These are phyloP conservation scores for Brachionus paranguensis DNA, from an alignment of 1,140 invertebrate genomes.

Conservation along the genomic window DNA sequence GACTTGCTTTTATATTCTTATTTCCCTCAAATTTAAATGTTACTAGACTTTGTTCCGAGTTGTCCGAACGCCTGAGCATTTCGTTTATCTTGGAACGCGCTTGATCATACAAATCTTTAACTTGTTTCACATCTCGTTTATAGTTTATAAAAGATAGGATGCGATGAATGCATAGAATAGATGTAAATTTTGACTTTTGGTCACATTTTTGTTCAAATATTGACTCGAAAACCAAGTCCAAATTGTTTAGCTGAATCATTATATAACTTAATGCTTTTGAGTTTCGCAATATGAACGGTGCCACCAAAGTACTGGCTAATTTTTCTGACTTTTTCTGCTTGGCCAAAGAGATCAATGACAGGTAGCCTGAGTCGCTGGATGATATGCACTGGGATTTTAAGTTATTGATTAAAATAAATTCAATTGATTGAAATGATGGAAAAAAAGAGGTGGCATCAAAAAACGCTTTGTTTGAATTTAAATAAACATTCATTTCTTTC, in stretches of 20 bases:
- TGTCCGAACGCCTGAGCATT: not conserved
- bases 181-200: not conserved
- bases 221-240: constrained; percentile 6
- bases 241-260: not conserved
- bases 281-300: constrained; percentile 28
- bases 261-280: constrained; percentile 34
- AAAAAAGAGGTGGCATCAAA: constrained; percentile 34
- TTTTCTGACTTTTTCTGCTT: constrained; percentile 28
- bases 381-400: constrained; percentile 33
- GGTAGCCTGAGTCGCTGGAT: constrained; percentile 5
- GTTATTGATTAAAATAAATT: constrained; percentile 26
- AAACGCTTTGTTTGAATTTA: constrained; percentile 39
- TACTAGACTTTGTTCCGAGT: not conserved
- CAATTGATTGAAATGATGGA: constrained; percentile 38
- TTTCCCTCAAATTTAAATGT: not conserved
- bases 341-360: not conserved
- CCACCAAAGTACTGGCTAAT: not conserved
- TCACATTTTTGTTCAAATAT: not conserved
- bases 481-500: constrained; percentile 38
- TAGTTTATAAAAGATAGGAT: not conserved
- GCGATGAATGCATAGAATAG: not conserved
- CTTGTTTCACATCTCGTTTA: not conserved
- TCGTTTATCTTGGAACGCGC: not conserved
- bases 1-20: not conserved
- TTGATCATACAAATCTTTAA: not conserved